Evolutionary conservation across 2,888 invertebrate species (phyloP), one percentile per base, ranked within the genome.

Genomic region (Ellobium chinense): DNA sequence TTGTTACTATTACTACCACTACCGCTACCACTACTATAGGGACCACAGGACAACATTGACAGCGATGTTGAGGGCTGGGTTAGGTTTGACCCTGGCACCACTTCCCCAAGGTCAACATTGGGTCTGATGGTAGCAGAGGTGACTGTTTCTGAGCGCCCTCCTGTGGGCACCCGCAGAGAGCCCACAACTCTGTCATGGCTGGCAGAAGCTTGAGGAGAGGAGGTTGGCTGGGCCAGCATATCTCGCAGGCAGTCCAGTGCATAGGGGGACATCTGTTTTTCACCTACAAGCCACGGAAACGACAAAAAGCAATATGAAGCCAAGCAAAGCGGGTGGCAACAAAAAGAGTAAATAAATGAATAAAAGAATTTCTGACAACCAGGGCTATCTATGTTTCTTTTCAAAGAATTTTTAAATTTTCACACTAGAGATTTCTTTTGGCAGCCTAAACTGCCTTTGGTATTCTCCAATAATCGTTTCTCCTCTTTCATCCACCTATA

Each of bases 181-280:
- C n/a, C 9, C 7, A 36, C 12, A 27, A 46, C 12, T 65, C 76
- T 69, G 27, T 31, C 27, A 27, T 58, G 77, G 27, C 36, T 46
- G 36, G 2, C 21, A 9, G 68, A 60, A 39, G 69, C 54, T 60
- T 36, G 46, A 24, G 37, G 21, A 24, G 65, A 56, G n/a, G 72
- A 56, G 4, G 18, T n/a, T 31, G 72, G 72, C 29, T 66, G 37
- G 12, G 36, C 29, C 58, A 78, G 56, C 36, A 78, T 14, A 21
- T 78, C 66, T 3, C 7, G 24, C 2, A 78, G 21, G 36, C 78
- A 72, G 36, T 78, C 78, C 36, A 78, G 27, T 24, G 54, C 72
- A 65, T 72, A 29, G 9, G 72, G 37, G 12, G 72, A 54, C 72
- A 78, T 63, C 56, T n/a, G 54, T 39, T 78, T 78, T 58, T 78